phyloP scores from a whole-genome alignment of 2,113 vertebrate species.

The Percina caprodes region DNA sequence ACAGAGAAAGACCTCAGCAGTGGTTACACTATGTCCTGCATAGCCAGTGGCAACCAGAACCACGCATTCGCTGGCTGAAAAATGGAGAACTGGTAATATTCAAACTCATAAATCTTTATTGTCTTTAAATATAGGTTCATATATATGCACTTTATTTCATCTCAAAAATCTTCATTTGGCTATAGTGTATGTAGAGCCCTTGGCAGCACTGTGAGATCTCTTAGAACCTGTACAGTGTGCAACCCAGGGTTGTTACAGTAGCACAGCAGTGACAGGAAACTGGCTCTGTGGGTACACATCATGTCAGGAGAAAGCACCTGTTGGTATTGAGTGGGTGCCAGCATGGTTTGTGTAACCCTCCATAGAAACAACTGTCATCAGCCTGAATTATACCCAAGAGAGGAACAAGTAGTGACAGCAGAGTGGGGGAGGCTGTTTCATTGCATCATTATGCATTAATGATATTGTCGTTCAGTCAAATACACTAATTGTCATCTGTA shows the following conservation, averaged over 20 bases:
- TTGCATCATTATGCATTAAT: slow-evolving; percentile 54
- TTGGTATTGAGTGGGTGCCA: slow-evolving; percentile 64
- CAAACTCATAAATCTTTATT: slow-evolving; percentile 10
- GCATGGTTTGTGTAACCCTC: slow-evolving; percentile 43
- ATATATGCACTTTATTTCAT: too few relatives aligned
- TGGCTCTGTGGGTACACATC: slow-evolving; percentile 48
- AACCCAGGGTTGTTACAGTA: slow-evolving; percentile 23
- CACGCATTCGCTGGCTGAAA: slow-evolving; percentile 92
- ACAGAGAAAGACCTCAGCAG: slow-evolving; percentile 91
- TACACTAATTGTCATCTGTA: slow-evolving; percentile 13
- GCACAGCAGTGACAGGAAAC: slow-evolving; percentile 59
- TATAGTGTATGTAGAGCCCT: neutral
- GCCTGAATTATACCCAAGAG: slow-evolving; percentile 39
- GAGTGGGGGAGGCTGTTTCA: slow-evolving; percentile 39
- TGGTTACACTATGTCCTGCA: slow-evolving; percentile 91
- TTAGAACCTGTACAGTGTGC: neutral
- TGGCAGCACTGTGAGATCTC: neutral
- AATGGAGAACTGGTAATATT: slow-evolving; percentile 88
- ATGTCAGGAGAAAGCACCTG: slow-evolving; percentile 51
- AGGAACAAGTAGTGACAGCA: slow-evolving; percentile 51
- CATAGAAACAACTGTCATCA: slow-evolving; percentile 57
- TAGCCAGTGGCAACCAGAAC: slow-evolving; percentile 91
- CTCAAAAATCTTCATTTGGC: neutral
- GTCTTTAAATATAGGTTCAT: neutral
- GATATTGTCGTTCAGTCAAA: slow-evolving; percentile 22